A percentile compares a stretch with the other conserved stretches of the same genome.
Conservation (phyloP, 2,888 invertebrate species). For the Electrophaes corylata region DNA sequence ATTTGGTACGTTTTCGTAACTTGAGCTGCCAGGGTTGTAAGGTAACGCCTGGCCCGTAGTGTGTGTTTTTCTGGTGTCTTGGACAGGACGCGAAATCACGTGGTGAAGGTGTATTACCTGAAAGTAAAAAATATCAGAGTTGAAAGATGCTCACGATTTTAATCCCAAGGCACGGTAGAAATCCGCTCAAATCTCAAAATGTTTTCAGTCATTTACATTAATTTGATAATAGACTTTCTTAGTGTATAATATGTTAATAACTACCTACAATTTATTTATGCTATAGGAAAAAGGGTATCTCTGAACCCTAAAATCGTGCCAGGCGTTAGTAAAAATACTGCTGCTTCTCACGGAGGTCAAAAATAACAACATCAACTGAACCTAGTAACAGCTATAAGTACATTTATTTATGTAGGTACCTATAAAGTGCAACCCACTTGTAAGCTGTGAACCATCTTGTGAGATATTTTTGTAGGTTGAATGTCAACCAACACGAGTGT, state of each 20-base stretch:
- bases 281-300: no score
- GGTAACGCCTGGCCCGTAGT: slow-evolving; percentile 42
- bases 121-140: slow-evolving; percentile 48
- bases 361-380: neutral
- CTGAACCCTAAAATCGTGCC: no score
- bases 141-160: no score
- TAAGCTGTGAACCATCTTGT: slow-evolving; percentile 3
- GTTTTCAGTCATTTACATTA: no score
- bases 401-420: neutral
- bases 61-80: slow-evolving; percentile 42
- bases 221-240: no score
- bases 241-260: no score
- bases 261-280: no score
- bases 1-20: slow-evolving; percentile 44
- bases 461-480: slow-evolving; percentile 6
- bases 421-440: neutral
- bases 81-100: slow-evolving; percentile 59
- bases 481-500: slow-evolving; percentile 10
- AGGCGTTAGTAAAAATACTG: no score
- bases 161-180: no score
- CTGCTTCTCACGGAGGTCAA: no score
- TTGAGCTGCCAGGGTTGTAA: slow-evolving; percentile 44
- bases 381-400: neutral
- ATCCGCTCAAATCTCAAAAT: no score
- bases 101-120: slow-evolving; percentile 67